Base-by-base conservation (phyloP, 2,113 vertebrate species). In the Rhynchomys soricoides region DNA sequence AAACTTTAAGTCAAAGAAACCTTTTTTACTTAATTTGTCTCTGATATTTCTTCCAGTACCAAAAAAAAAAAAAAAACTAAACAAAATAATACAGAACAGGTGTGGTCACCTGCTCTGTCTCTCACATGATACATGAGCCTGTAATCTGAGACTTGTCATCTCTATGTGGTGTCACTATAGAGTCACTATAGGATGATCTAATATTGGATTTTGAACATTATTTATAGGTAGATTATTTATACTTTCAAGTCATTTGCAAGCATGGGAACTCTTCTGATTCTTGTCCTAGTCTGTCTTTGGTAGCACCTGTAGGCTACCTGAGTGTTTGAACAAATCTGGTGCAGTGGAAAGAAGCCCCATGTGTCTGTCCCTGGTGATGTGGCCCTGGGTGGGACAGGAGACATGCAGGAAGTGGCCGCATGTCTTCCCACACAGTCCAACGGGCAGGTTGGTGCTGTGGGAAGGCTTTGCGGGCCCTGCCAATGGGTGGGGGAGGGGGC, bases 261-360 rank as follows among this genome's bases (percentile, higher is more conserved):
- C 40, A 3, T 66, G 64, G 73, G 8, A 17, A 17, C 37, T 79
- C 19, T 40, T 79, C 50, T 82, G 24, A 57, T 86, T 86, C 34
- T 21, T 4, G 5, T 2, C 40, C 50, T 29, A 1, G 21, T 40
- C 37, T 52, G 1, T 48, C 59, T 19, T 91, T 26, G 37, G 75
- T 29, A 34, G 64, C 19, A 55, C 5, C 0, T 0, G 0, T 21
- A 29, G 8, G 55, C 12, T 8, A 0, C 64, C 45, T 85, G 64
- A 85, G 26, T 37, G n/a, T n/a, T n/a, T n/a, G n/a, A n/a, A n/a
- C n/a, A n/a, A n/a, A n/a, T n/a, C n/a, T n/a, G n/a, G n/a, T n/a
- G n/a, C n/a, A n/a, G n/a, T n/a, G n/a, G n/a, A n/a, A n/a, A n/a
- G n/a, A n/a, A n/a, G n/a, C n/a, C n/a, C n/a, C n/a, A n/a, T n/a